phyloP scores from a whole-genome alignment of 2,113 vertebrate genomes.

The Butorides virescens region DNA sequence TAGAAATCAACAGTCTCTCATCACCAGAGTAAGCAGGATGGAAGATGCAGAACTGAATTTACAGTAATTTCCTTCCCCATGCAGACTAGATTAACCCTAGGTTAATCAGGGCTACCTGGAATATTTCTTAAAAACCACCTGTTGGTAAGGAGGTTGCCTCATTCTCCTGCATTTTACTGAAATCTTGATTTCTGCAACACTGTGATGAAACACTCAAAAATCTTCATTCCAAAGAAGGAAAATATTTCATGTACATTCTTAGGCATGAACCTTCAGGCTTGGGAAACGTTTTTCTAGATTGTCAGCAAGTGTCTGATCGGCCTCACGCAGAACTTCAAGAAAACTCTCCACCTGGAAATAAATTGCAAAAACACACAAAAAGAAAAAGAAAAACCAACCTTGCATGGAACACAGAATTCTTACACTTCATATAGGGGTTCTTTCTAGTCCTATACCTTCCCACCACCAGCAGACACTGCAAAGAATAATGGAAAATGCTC shows the following conservation, averaged over 20 bases:
- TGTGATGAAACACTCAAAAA: slow-evolving; percentile 1
- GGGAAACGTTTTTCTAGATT: slow-evolving; percentile 79
- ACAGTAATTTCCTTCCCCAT: not conserved
- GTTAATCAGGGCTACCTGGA: not conserved
- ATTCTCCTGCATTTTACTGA: not conserved
- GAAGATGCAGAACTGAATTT: slow-evolving; percentile 9
- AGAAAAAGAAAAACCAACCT: not conserved
- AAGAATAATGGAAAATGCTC: not conserved
- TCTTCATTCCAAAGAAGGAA: slow-evolving; percentile 28
- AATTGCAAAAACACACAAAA: not conserved
- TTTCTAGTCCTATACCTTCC: not conserved
- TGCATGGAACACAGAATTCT: not conserved
- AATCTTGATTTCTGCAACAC: not conserved
- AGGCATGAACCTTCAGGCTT: slow-evolving; percentile 64
- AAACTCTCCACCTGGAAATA: slow-evolving; percentile 84
- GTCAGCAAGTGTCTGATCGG: slow-evolving; percentile 81
- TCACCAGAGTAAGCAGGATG: not conserved
- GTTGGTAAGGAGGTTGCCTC: not conserved
- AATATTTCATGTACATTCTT: not conserved
- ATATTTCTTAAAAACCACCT: not conserved
- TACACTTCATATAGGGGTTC: not conserved
- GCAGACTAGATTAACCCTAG: not conserved
- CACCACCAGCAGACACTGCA: not conserved
- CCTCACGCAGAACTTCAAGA: slow-evolving; percentile 77
- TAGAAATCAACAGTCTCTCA: not conserved